A percentile compares a stretch with the other conserved stretches of the same genome.
phyloP scores from a whole-genome alignment of 2,113 vertebrate genomes.

The Mirza zaza region DNA sequence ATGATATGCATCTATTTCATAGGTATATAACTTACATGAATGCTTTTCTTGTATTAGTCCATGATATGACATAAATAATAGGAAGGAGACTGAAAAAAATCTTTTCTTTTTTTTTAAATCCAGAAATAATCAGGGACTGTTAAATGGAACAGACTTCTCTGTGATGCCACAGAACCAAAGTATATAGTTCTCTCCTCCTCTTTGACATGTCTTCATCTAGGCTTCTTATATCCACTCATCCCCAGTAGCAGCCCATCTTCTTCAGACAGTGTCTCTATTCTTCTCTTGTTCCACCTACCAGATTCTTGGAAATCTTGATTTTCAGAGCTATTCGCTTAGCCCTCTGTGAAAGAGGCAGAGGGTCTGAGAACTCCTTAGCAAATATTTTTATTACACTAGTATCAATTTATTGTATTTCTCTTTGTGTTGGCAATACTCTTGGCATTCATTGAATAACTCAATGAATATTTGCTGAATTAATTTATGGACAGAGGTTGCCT shows the following conservation, averaged over 20 bases:
- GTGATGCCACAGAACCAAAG: background rate
- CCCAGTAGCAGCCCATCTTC: background rate
- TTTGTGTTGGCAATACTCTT: background rate
- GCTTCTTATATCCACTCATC: background rate
- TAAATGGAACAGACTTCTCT: background rate
- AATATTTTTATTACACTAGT: background rate
- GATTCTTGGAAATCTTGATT: background rate
- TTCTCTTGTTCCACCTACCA: background rate
- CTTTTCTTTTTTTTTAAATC: background rate
- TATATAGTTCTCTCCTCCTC: background rate
- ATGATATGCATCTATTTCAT: background rate
- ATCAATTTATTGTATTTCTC: background rate
- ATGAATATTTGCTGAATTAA: slow-evolving; percentile 25
- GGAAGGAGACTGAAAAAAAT: background rate
- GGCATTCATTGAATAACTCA: slow-evolving; percentile 6
- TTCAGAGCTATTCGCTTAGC: background rate
- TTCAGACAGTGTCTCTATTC: background rate
- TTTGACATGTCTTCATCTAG: background rate
- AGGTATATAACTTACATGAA: background rate
- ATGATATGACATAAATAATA: background rate
- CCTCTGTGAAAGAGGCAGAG: background rate
- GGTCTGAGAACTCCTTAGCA: background rate
- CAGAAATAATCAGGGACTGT: background rate
- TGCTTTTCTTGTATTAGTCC: background rate
- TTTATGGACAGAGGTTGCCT: background rate